Percentiles rank a stretch among this genome's conserved stretches.
Conservation (phyloP, 2,113 vertebrate species). For the Geothlypis trichas region DNA sequence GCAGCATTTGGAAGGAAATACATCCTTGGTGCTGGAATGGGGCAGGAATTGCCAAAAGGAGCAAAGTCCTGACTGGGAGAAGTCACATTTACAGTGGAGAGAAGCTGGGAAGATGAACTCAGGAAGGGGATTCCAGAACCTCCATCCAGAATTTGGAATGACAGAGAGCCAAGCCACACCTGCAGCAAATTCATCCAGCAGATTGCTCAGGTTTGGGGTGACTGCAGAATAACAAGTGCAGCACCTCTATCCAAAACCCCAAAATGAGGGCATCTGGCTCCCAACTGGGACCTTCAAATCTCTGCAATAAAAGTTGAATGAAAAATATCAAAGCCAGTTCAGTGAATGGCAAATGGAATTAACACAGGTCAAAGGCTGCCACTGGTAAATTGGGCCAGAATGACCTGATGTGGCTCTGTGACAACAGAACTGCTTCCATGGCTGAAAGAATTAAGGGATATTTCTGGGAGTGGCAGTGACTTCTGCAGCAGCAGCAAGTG, state of each 20-base stretch:
- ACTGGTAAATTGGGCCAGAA: background rate
- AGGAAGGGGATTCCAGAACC: background rate
- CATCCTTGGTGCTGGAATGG: background rate
- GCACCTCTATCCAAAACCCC: background rate
- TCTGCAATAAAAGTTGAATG: background rate
- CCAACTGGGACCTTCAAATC: background rate
- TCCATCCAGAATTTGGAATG: background rate
- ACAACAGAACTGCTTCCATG: background rate
- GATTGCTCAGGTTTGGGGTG: background rate
- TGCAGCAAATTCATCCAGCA: background rate
- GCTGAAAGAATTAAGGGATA: background rate
- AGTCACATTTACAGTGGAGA: background rate
- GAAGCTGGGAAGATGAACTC: background rate
- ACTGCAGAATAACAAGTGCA: background rate
- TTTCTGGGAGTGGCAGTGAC: background rate
- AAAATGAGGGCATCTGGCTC: background rate
- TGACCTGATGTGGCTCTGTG: background rate
- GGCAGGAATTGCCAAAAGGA: background rate
- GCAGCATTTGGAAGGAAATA: background rate
- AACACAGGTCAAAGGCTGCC: background rate
- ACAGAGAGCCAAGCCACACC: background rate
- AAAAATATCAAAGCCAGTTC: background rate
- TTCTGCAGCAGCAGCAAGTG: background rate
- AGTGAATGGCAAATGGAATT: background rate
- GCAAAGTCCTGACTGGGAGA: background rate